Base-by-base conservation (phyloP, 2,113 vertebrate genomes). In the Zapus hudsonius region DNA sequence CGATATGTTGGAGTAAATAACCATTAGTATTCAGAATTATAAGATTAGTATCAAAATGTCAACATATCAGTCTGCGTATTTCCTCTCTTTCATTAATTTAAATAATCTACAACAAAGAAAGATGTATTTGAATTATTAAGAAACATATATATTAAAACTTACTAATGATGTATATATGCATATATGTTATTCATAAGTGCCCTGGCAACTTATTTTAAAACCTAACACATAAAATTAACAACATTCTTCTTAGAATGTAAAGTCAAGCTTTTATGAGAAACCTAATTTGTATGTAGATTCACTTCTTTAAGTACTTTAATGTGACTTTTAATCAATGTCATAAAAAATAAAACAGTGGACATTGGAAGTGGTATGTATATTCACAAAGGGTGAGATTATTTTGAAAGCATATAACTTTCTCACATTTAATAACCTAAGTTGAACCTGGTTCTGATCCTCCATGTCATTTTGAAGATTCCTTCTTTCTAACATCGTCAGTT, bases 51-150 rank as follows among this genome's bases (percentile, higher is more conserved):
- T 10, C 55, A 85, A 36, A 85, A 15, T 82, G 47, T 9, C 76
- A 93, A 81, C 1, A 33, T 33, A 6, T 47, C 47, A 64, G 7
- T 67, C 36, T 74, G 31, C 1, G 42, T 73, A 85, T 67, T 81
- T 84, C 10, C 84, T 57, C n/a, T 81, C 31, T 44, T 59, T 87
- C 44, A 84, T 59, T 75, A 38, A 61, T 63, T 55, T 90, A 31
- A 76, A 76, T 66, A 90, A 90, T 3, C 66, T 89, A 93, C 31
- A 57, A 92, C 31, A 90, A 40, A 76, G 55, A 84, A 86, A 59
- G 4, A 25, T 81, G 72, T 0, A n/a, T 17, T 44, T 55, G n/a
- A 91, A 25, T 81, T 12, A 79, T 19, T 84, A 89, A 42, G 38
- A 82, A 86, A 40, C 25, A 87, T 31, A 25, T 12, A 72, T 78